phyloP scores from a whole-genome alignment of 2,888 invertebrate genomes.

The Saturnia japonica region DNA sequence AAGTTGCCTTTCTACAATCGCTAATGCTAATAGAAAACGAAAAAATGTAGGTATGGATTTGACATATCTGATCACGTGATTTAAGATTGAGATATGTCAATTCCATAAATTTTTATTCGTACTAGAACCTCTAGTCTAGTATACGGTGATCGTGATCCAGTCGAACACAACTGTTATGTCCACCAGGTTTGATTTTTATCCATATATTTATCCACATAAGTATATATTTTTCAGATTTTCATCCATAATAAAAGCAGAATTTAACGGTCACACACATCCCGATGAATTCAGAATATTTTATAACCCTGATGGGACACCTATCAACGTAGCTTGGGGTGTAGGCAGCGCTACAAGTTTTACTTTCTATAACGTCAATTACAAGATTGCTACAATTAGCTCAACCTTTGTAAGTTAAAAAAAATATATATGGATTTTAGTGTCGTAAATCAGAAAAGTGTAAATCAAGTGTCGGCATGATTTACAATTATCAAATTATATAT shows the following conservation, averaged over 20 bases:
- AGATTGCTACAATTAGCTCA: conserved; percentile 86
- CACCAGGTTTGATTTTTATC: too few relatives aligned
- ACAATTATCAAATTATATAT: background rate
- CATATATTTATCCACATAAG: too few relatives aligned
- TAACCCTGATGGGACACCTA: conserved; percentile 78
- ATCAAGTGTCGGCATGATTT: background rate
- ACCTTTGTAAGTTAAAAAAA: conserved; percentile 74
- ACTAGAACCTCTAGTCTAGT: too few relatives aligned
- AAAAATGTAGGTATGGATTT: too few relatives aligned
- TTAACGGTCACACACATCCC: conserved; percentile 91
- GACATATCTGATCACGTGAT: too few relatives aligned
- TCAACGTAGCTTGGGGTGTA: conserved; percentile 89
- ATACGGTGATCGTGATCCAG: too few relatives aligned
- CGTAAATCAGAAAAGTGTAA: background rate
- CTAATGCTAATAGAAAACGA: too few relatives aligned
- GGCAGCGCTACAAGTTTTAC: conserved; percentile 90
- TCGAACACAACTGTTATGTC: too few relatives aligned
- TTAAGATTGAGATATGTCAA: too few relatives aligned
- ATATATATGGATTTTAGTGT: background rate
- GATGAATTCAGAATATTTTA: conserved; percentile 89
- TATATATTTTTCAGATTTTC: conserved; percentile 82
- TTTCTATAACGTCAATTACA: conserved; percentile 90
- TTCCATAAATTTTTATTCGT: too few relatives aligned
- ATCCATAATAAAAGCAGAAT: conserved; percentile 88
- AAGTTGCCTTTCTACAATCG: too few relatives aligned